phyloP scores from a whole-genome alignment of 2,888 invertebrate species.

The Agrotis puta region DNA sequence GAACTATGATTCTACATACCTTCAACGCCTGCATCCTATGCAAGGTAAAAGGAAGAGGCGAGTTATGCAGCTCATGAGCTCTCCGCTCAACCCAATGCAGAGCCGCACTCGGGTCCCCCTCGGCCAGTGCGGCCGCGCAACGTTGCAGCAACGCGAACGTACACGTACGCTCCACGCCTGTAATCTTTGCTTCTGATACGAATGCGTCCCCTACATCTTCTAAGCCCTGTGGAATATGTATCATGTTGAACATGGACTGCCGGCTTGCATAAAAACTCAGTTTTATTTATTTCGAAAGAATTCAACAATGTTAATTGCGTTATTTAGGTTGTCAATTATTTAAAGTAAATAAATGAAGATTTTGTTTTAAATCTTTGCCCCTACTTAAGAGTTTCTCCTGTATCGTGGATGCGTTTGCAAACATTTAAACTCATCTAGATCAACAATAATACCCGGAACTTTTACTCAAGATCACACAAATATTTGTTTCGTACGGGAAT shows the following conservation, averaged over 20 bases:
- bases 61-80: slow-evolving; percentile 92
- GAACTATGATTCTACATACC: slow-evolving; percentile 67
- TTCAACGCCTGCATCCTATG: slow-evolving; percentile 87
- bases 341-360: too few relatives aligned
- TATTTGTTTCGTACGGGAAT: too few relatives aligned
- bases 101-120: slow-evolving; percentile 95
- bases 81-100: slow-evolving; percentile 96
- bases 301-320: too few relatives aligned
- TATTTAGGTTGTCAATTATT: too few relatives aligned
- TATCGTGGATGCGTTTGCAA: too few relatives aligned
- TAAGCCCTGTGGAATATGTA: slow-evolving; percentile 90
- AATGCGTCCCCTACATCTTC: slow-evolving; percentile 96
- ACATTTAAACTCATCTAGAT: too few relatives aligned
- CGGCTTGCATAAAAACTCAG: too few relatives aligned
- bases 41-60: slow-evolving; percentile 86
- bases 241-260: background rate
- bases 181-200: slow-evolving; percentile 89
- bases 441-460: too few relatives aligned
- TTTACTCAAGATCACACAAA: too few relatives aligned
- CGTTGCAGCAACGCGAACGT: slow-evolving; percentile 92
- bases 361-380: too few relatives aligned
- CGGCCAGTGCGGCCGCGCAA: slow-evolving; percentile 96
- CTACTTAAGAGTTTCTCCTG: too few relatives aligned
- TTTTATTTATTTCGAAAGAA: too few relatives aligned
- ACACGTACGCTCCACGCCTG: slow-evolving; percentile 83